Evolutionary conservation across 2,888 invertebrate species (phyloP).

Genomic region (Tillus elongatus): DNA sequence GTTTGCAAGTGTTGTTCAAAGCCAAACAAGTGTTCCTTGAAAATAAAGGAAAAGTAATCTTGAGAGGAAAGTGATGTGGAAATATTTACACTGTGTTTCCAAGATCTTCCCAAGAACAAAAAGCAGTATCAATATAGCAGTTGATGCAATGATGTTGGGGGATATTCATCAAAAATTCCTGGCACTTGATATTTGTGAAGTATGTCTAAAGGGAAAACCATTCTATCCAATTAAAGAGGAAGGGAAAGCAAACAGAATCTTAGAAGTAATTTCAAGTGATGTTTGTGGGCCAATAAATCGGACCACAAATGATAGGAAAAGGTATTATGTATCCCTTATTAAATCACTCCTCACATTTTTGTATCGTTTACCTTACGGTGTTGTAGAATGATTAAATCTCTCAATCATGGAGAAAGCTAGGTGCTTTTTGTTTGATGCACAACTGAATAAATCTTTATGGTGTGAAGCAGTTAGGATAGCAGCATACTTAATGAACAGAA

Average conservation of each 20-base stretch:
- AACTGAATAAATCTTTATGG: conserved; percentile 7
- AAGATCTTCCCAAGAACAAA: too few species aligned
- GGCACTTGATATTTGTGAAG: too few species aligned
- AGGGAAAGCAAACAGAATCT: conserved; percentile 16
- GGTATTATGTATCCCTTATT: conserved; percentile 21
- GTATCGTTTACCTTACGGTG: conserved; percentile 22
- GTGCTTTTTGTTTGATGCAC: conserved; percentile 6
- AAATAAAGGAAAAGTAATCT: conserved; percentile 12
- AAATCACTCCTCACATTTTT: conserved; percentile 23
- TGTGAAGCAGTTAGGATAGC: conserved; percentile 11
- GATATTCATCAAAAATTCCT: conserved; percentile 13
- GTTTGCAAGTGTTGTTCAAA: conserved; percentile 15
- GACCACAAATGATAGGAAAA: conserved; percentile 16
- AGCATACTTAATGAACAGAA: conserved; percentile 7
- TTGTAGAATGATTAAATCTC: conserved; percentile 22
- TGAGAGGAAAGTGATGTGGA: conserved; percentile 14
- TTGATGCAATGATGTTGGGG: too few species aligned
- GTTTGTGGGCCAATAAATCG: conserved; percentile 24
- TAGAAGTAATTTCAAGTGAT: conserved; percentile 22
- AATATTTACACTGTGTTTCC: too few species aligned
- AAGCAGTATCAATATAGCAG: too few species aligned
- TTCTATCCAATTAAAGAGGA: conserved; percentile 14
- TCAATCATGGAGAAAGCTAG: conserved; percentile 10
- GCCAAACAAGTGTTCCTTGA: conserved; percentile 14
- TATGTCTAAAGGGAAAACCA: conserved; percentile 17